phyloP scores from a whole-genome alignment of 2,797 vertebrate genomes.

The Centroberyx gerrardi region DNA sequence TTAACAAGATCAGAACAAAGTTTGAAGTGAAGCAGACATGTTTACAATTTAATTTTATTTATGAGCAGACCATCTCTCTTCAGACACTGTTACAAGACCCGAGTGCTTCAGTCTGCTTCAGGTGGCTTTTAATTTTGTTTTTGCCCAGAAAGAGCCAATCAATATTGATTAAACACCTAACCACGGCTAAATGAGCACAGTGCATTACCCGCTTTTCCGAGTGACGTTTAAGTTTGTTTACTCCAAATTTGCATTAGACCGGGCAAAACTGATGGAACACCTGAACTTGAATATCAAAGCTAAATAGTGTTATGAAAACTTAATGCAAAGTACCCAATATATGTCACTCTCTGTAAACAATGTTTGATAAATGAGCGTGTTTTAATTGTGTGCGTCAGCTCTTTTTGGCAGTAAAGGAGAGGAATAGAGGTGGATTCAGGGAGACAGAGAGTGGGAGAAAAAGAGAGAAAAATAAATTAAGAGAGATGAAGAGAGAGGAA shows the following conservation, averaged over 20 bases:
- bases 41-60: no score
- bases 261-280: background rate
- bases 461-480: background rate
- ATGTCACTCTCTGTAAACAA: background rate
- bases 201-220: background rate
- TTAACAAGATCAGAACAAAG: no score
- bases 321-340: background rate
- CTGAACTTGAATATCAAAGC: background rate
- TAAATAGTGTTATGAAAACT: background rate
- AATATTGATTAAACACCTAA: background rate
- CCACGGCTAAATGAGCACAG: background rate
- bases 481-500: background rate
- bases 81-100: no score
- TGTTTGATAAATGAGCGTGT: background rate
- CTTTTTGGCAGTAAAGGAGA: background rate
- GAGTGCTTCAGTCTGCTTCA: background rate
- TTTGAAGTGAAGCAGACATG: no score
- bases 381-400: background rate
- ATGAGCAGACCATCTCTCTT: no score
- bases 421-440: background rate
- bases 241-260: background rate
- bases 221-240: background rate
- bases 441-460: background rate
- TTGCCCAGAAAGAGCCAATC: background rate
- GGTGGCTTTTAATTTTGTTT: background rate